Base-by-base conservation (phyloP, 2,888 invertebrate species). In the Drosophila colorata region DNA sequence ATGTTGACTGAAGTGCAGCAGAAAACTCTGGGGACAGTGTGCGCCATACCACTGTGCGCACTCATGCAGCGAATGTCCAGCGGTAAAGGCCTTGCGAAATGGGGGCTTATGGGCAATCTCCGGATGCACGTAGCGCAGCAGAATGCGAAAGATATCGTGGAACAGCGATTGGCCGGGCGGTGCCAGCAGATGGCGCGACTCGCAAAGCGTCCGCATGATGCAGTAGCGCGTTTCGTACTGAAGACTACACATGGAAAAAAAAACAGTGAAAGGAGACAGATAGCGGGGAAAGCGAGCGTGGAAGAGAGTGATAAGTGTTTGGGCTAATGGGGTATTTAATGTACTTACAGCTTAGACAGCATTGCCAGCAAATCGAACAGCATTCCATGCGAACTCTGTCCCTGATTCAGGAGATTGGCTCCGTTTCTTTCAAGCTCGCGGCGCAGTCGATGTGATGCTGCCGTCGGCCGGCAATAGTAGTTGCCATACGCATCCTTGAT, bases 141-240 rank as follows among this genome's bases (percentile, higher is more conserved):
- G 91, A 52, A 94, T 93, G 81, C 94, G 93, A 52, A 96, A 90
- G 63, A 95, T 90, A 89, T 96, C 95, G 74, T 95, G 95, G 47
- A 95, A 93, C 59, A 96, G 92, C 2, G 95, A 95, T 76, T 93
- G 93, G 33, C 95, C 95, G 9, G 93, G 93, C 1, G 94, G 93
- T 20, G 93, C 93, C 55, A 95, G 90, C 80, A 94, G 91, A 67
- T 92, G 91, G 60, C 93, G 93, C 5, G 94, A 93, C 85, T 96
- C 96, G 85, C 96, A 96, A 65, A 96, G 94, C 65, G 95, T 94
- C 77, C 95, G 93, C 83, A 95, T 93, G 51, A 96, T 91, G 89
- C 96, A 96, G 67, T 91, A 77, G 6, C 83, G 84, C 2, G 85
- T 70, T 23, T 90, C 70, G 61, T 86, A 91, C 33, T 78, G 85